These are phyloP conservation scores for Pomatostomus ruficeps DNA, from an alignment of 2,113 vertebrate genomes.

Conservation along the genomic window DNA sequence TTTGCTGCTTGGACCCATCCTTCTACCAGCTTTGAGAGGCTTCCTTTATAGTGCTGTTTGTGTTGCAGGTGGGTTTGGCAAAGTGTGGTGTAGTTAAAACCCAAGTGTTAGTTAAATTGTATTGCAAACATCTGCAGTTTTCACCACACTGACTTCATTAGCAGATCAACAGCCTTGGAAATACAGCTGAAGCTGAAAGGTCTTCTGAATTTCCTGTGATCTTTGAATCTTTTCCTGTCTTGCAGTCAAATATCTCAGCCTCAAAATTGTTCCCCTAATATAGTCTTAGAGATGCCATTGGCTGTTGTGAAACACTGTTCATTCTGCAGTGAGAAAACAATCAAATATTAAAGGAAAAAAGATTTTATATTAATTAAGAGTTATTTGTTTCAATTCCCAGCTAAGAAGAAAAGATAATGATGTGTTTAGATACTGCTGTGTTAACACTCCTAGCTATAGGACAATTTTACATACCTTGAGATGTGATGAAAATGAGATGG, in stretches of 20 bases:
- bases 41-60: neutral
- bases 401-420: neutral
- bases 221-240: neutral
- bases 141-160: neutral
- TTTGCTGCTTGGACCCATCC: fast-evolving
- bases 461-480: neutral
- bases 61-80: neutral
- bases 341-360: neutral
- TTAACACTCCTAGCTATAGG: neutral
- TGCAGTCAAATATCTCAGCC: neutral
- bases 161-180: neutral
- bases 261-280: neutral
- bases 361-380: neutral
- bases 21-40: neutral
- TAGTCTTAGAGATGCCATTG: neutral
- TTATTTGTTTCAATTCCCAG: neutral
- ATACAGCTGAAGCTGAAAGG: neutral
- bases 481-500: neutral
- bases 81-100: neutral
- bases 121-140: neutral
- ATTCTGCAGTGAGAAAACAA: neutral
- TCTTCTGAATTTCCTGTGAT: neutral
- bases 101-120: neutral
- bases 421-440: neutral
- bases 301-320: neutral